These are phyloP conservation scores for Ceramica pisi DNA, from an alignment of 2,888 invertebrate species.

Conservation along the genomic window DNA sequence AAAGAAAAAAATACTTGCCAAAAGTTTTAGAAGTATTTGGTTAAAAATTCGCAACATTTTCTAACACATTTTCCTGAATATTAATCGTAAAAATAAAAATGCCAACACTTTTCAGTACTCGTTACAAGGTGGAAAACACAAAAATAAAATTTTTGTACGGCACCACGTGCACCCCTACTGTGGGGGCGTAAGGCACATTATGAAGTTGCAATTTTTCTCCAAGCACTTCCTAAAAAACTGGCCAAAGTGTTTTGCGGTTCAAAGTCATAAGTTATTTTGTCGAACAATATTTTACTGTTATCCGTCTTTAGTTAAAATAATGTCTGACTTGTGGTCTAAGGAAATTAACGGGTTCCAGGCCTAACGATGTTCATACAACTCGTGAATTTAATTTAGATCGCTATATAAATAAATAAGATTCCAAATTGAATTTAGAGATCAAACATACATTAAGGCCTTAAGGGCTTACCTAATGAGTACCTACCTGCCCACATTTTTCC, in stretches of 20 bases:
- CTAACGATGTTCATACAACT: not conserved
- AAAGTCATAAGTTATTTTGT: not conserved
- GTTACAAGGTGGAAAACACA: constrained; percentile 1
- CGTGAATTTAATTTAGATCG: not conserved
- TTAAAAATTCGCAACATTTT: not conserved
- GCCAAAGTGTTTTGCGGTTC: not conserved
- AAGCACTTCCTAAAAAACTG: constrained; percentile 2
- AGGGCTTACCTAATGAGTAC: not conserved
- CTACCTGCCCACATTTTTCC: not conserved
- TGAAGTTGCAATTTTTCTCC: constrained; percentile 10
- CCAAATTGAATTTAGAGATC: not conserved
- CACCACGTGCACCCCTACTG: not conserved
- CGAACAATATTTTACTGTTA: not conserved
- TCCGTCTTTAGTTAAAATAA: not conserved
- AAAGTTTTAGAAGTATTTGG: not conserved
- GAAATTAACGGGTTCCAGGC: too few relatives aligned
- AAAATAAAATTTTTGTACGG: not conserved
- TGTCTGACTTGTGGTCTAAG: not conserved
- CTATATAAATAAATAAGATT: not conserved
- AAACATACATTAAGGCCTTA: not conserved
- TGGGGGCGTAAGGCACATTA: not conserved
- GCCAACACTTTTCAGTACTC: constrained; percentile 15
- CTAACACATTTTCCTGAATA: not conserved
- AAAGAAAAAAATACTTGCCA: not conserved
- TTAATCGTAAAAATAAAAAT: constrained; percentile 15